Evolutionary conservation across 2,113 vertebrate genomes (phyloP).

Genomic region (Scytalopus superciliaris): DNA sequence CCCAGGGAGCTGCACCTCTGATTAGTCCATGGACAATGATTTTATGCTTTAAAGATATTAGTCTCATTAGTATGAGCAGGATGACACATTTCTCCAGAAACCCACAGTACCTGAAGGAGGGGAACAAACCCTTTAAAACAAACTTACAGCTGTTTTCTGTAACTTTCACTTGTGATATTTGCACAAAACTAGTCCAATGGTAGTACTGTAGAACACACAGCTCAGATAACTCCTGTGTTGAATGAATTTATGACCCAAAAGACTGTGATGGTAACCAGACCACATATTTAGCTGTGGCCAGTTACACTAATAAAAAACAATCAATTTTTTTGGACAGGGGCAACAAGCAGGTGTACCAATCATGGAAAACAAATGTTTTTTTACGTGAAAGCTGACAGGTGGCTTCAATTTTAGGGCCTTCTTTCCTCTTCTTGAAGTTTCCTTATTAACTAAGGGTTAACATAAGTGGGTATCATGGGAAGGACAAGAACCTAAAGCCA

Average conservation of each 20-base stretch:
- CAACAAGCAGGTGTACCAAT: background rate
- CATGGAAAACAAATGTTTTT: background rate
- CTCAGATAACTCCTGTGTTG: background rate
- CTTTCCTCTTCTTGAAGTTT: background rate
- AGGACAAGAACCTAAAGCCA: background rate
- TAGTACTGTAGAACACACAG: background rate
- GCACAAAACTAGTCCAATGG: background rate
- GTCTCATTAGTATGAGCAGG: background rate
- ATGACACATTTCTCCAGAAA: background rate
- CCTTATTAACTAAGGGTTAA: background rate
- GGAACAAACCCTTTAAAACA: background rate
- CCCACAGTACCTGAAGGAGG: background rate
- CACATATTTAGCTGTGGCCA: background rate
- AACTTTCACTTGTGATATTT: background rate
- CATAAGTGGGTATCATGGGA: background rate
- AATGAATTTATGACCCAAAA: background rate
- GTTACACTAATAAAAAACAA: background rate
- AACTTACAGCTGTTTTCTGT: background rate
- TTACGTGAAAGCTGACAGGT: background rate
- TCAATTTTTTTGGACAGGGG: background rate
- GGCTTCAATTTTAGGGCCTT: background rate
- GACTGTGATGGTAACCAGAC: background rate
- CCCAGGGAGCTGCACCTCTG: background rate
- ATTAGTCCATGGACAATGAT: background rate
- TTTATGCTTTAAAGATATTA: background rate